Evolutionary conservation across 2,113 vertebrate species (phyloP), one percentile per base, ranked within the genome.

Genomic region (Lepisosteus osseus): DNA sequence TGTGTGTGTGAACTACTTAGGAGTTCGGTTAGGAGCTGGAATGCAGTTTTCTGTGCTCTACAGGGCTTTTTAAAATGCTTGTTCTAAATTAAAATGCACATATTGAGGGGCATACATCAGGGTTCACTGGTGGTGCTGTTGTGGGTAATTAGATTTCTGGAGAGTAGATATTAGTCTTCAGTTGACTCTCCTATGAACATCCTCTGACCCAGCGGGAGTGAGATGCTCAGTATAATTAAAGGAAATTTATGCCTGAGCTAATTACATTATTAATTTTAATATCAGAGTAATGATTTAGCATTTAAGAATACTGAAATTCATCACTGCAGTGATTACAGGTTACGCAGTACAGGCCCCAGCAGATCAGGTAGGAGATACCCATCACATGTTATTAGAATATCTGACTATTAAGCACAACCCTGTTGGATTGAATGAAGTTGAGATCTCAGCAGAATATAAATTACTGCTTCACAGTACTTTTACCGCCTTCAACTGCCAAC

Each of bases 201-300:
- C 62, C 12, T 17, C 12, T 17, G 62, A 17, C 62, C 40, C 62
- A 15, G 12, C 40, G 62, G 17, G 62, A 15, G 41, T 17, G 6
- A 17, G 62, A 3, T 59, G 11, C n/a, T 59, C 57, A 13, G 57
- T n/a, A 14, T 64, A 64, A 64, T 64, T 64, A 64, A 64, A 64
- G 62, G 12, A 64, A 64, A 64, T 64, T 4, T 40, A 64, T 64
- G 62, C 62, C 41, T 40, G 62, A 17, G 62, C 62, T 64, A 64
- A 64, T 64, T 64, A 64, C 62, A 40, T 64, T 64, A 64, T 65
- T 65, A 65, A 65, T 65, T 65, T 65, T 65, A 40, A 65, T 29
- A 65, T 65, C 3, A 65, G 62, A 65, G 29, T 65, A 65, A 65
- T 65, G 62, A 65, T 65, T 41, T 65, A 6, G 62, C 62, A 65